These are phyloP conservation scores for Ammospiza nelsoni DNA, from an alignment of 2,113 vertebrate genomes.

Conservation along the genomic window DNA sequence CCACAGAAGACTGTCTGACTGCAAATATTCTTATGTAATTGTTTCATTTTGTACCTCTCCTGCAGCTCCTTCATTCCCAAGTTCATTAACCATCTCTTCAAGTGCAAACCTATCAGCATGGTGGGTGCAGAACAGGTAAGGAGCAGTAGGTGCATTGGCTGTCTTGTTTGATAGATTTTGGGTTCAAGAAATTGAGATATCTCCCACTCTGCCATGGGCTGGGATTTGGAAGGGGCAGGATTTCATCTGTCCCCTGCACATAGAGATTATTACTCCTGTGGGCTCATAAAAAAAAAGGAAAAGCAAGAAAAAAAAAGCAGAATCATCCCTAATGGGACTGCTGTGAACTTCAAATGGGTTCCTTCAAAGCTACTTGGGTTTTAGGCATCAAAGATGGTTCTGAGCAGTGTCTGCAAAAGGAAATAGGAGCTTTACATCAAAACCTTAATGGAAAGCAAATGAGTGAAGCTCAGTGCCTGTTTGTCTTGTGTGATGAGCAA, in stretches of 20 bases:
- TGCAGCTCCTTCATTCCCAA: conserved; percentile 97
- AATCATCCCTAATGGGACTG: not conserved
- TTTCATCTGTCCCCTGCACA: not conserved
- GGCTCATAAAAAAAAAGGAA: not conserved
- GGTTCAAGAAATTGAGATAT: not conserved
- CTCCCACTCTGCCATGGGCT: not conserved
- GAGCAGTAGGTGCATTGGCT: not conserved
- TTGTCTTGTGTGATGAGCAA: not conserved
- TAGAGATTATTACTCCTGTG: not conserved
- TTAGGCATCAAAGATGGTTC: conserved; percentile 31
- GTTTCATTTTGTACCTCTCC: not conserved
- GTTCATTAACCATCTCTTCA: conserved; percentile 98
- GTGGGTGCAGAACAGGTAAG: conserved; percentile 97
- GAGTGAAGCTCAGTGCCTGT: not conserved
- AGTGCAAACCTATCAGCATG: conserved; percentile 99
- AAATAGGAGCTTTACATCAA: conserved; percentile 23
- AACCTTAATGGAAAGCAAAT: conserved; percentile 44
- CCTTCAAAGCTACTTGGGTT: conserved; percentile 16
- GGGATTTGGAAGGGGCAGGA: not conserved
- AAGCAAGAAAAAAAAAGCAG: too few species aligned
- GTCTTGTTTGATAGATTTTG: not conserved
- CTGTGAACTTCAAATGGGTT: not conserved
- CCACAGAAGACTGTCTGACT: not conserved
- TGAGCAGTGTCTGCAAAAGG: conserved; percentile 30
- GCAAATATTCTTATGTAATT: not conserved